Evolutionary conservation across 1,140 invertebrate species (phyloP), one percentile per base, ranked within the genome.

Genomic region (Penaeus japonicus): DNA sequence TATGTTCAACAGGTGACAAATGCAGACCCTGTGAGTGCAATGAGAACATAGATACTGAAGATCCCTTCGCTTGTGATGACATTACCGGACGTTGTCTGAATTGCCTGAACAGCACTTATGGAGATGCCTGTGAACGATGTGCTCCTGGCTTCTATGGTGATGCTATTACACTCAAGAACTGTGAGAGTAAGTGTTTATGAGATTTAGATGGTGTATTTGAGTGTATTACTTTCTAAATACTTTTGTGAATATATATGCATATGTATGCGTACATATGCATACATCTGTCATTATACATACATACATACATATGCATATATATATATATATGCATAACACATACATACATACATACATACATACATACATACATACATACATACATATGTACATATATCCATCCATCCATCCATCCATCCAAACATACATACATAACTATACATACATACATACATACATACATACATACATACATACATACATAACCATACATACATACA

Each of bases 1-100:
- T 27, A 1, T 30, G 17, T 62, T 15, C 78, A 47, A 54, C 90
- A 93, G 96, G 95, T 22, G 96, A 97, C 82, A 94, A 94, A 80
- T 99, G 98, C 92, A 96, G 96, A 91, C 95, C 95, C 1, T 99
- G 98, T 92, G 93, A 97, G 83, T 99, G 98, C 92, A 98, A 97
- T 22, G 96, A 96, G 2, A 99, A 99, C 92, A 99, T 99, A 59
- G 96, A 99, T 92, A 93, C 95, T 0, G 93, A n/a, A 17, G 96
- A 97, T 91, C 94, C 95, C 0, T 94, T 94, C 5, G 95, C 97
- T 0, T 99, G 98, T 91, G 96, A 99, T 92, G 96, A 96, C 0
- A 94, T 96, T n/a, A 97, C 96, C 0, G 98, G 98, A 0, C 94
- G 96, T 90, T 99, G 98, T 91, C 92, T 97, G 18, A 94, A 95